Evolutionary conservation across 2,888 invertebrate genomes (phyloP), one percentile per base, ranked within the genome.

Genomic region (Agonopterix arenella): DNA sequence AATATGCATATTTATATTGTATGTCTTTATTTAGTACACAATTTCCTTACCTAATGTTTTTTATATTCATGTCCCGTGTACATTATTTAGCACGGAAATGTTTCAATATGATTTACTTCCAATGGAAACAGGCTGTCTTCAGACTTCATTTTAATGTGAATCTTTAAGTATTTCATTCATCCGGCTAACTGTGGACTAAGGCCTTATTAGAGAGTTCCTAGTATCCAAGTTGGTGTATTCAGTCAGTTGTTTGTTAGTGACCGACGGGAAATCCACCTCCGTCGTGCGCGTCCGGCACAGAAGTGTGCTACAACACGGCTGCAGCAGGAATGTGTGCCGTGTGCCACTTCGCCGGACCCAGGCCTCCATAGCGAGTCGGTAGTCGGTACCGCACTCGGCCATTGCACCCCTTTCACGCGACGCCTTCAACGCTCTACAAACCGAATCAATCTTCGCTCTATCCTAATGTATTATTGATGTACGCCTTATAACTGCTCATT

Each of bases 331-430:
- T 66, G 60, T 62, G 58, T 59, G 62, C 68, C 67, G 64, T 62
- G 70, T 66, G 68, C 66, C 66, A 63, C 61, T 62, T 65, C 63
- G 56, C 60, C 60, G 61, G 56, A 55, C 57, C 44, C 52, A 47
- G 37, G 53, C 51, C 52, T 36, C 52, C 52, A 56, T 56, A 56
- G 60, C 55, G 36, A 48, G 37, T 18, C 36, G 62, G 13, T 13
- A 13, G 13, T 13, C 13, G 13, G 61, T 73, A 69, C 70, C 73
- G 73, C 76, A 73, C 70, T 73, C 77, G 85, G 84, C 80, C 88
- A 70, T 84, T 84, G 84, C 85, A 85, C 88, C 84, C 83, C 81
- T 84, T 85, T 88, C 86, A 80, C 84, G 81, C 73, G 66, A 73
- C 69, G 68, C 62, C 76, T 81, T 76, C 72, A 80, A 84, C 80